Evolutionary conservation across 2,113 vertebrate genomes (phyloP), one percentile per base, ranked within the genome.

Genomic region (Ameiurus melas): DNA sequence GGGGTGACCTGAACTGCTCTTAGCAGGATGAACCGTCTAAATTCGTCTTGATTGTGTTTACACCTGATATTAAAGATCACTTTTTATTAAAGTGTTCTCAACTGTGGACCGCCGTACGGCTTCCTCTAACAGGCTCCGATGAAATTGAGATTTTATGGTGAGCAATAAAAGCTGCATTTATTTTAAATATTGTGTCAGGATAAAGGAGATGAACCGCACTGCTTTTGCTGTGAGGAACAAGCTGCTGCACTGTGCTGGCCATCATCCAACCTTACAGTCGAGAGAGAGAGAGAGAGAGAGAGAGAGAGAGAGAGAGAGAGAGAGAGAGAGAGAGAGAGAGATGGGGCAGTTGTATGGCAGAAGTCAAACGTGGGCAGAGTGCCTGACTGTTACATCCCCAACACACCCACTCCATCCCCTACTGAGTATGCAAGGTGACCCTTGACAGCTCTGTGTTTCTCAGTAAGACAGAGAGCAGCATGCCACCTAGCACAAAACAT

Each of bases 121-220:
- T 62, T 39, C 4, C 22, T 62, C 57, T 1, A 68, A 55, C 85
- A 89, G 90, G 91, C 91, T 89, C 89, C 87, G 82, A 89, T 90
- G 91, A 87, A 87, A 91, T 81, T 5, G 10, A 62, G 27, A 82
- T 91, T 80, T 94, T 89, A 91, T 73, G 85, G 87, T 91, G 90
- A 94, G 92, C 91, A 87, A 68, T 90, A 78, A 92, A 91, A 91
- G 86, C 79, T 4, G 83, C 36, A 33, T 92, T 91, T 84, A 87
- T 87, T 85, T 90, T 81, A 81, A 80, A 86, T 81, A 51, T 71
- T 2, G 20, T 33, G 62, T 57, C 47, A 6, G 33, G 68, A 66
- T 66, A 87, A 66, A 70, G 82, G 47, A 87, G 78, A 57, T 20
- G 51, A 87, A 58, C 30, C 17, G 51, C 20, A 39, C 30, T 22